A percentile compares a stretch with the other conserved stretches of the same genome.
Conservation (phyloP, 2,113 vertebrate genomes). For the Leptosomus discolor region DNA sequence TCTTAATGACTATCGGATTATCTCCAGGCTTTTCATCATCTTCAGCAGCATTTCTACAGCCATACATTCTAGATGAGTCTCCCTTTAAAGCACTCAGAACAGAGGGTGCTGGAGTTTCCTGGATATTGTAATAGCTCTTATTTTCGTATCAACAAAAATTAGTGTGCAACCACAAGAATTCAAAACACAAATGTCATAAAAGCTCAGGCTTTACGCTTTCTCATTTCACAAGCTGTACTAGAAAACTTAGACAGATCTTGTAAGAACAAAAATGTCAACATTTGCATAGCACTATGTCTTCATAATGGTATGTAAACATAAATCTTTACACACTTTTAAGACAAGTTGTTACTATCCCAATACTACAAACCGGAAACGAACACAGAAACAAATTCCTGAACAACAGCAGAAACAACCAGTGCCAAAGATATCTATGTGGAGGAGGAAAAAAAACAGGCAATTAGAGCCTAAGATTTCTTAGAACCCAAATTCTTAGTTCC, state of each 20-base stretch:
- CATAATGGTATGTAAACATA: not conserved
- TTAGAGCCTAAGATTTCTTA: not conserved
- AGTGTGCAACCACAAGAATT: not conserved
- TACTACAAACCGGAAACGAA: not conserved
- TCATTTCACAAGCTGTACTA: not conserved
- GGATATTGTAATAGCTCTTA: not conserved
- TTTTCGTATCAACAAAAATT: not conserved
- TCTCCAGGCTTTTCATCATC: constrained; percentile 50
- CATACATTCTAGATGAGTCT: not conserved
- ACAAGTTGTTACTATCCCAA: not conserved
- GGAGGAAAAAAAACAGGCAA: not conserved
- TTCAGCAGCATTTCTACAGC: constrained; percentile 16
- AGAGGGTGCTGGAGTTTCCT: not conserved
- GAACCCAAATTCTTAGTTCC: not conserved
- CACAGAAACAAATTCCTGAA: not conserved
- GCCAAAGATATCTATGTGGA: not conserved
- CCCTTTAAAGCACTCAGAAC: not conserved
- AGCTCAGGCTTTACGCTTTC: not conserved
- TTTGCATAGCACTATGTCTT: not conserved
- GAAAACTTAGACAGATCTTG: not conserved
- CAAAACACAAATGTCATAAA: not conserved
- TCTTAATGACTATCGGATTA: constrained; percentile 38
- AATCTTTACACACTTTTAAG: not conserved
- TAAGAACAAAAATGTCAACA: not conserved
- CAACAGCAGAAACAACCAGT: not conserved